A percentile compares a stretch with the other conserved stretches of the same genome.
Evolutionary conservation across 2,113 vertebrate species (phyloP).

Genomic region (Grammatotria lemairii): DNA sequence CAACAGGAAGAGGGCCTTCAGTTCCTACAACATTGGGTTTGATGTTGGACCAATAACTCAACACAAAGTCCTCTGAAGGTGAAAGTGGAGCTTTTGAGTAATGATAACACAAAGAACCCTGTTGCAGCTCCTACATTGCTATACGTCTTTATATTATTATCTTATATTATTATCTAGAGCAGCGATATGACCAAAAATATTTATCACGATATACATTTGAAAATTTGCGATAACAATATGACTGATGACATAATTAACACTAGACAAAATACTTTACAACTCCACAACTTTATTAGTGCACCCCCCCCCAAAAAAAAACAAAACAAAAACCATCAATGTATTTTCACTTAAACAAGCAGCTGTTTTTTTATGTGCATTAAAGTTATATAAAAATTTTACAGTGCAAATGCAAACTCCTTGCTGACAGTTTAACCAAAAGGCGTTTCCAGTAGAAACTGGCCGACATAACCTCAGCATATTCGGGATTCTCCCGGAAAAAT

Average conservation of each 20-base stretch:
- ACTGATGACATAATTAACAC: background rate
- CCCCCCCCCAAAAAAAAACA: rapidly evolving
- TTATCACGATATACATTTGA: background rate
- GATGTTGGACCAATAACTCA: constrained; percentile 26
- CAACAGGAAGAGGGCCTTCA: constrained; percentile 37
- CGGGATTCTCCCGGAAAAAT: too few relatives aligned
- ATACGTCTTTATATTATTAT: rapidly evolving
- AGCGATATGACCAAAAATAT: background rate
- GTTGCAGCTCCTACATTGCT: background rate
- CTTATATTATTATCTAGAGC: background rate
- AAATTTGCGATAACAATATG: background rate
- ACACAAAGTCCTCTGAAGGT: background rate
- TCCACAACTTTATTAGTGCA: background rate
- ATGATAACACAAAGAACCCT: background rate
- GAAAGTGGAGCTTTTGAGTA: background rate
- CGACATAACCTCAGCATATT: too few relatives aligned
- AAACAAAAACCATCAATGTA: too few relatives aligned
- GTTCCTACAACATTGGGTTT: constrained; percentile 27
- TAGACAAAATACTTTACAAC: rapidly evolving
- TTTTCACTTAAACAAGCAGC: too few relatives aligned
- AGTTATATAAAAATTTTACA: too few relatives aligned
- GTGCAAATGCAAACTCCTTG: too few relatives aligned
- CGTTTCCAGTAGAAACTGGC: too few relatives aligned
- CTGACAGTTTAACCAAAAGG: too few relatives aligned
- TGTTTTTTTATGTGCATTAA: too few relatives aligned